Percentiles rank a stretch among this genome's conserved stretches.
Evolutionary conservation across 2,888 invertebrate genomes (phyloP).

Genomic region (Cephus pulcher): DNA sequence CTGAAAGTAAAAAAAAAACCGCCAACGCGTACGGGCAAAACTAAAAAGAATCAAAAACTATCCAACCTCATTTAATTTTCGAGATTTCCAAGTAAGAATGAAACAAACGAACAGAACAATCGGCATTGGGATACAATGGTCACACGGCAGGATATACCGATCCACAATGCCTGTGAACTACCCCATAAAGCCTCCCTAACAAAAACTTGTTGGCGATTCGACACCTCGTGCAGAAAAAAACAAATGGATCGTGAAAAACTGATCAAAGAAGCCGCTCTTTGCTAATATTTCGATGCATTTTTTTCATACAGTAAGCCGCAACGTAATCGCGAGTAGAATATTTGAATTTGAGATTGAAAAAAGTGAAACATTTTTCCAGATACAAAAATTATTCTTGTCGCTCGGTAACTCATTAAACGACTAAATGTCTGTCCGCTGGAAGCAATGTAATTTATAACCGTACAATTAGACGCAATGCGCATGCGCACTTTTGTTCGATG

Average conservation of each 20-base stretch:
- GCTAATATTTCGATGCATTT: not conserved
- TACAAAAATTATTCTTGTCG: not conserved
- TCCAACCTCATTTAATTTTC: not conserved
- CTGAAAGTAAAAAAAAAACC: not conserved
- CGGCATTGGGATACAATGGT: not conserved
- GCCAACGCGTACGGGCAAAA: not conserved
- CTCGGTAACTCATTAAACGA: not conserved
- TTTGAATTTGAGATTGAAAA: not conserved
- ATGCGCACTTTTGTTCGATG: not conserved
- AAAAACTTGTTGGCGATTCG: not conserved
- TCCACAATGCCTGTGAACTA: not conserved
- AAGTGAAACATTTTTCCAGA: not conserved
- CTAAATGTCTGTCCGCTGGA: not conserved
- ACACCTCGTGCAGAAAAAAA: not conserved
- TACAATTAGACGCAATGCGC: not conserved
- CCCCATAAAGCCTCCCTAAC: not conserved
- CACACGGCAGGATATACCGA: not conserved
- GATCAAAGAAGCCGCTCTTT: not conserved
- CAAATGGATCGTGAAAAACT: not conserved
- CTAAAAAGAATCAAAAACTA: not conserved
- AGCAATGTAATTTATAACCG: not conserved
- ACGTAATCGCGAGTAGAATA: not conserved
- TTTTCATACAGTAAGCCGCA: not conserved
- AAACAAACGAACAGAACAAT: not conserved
- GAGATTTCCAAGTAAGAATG: not conserved